phyloP scores from a whole-genome alignment of 2,888 invertebrate genomes.

The Microplitis manilae region DNA sequence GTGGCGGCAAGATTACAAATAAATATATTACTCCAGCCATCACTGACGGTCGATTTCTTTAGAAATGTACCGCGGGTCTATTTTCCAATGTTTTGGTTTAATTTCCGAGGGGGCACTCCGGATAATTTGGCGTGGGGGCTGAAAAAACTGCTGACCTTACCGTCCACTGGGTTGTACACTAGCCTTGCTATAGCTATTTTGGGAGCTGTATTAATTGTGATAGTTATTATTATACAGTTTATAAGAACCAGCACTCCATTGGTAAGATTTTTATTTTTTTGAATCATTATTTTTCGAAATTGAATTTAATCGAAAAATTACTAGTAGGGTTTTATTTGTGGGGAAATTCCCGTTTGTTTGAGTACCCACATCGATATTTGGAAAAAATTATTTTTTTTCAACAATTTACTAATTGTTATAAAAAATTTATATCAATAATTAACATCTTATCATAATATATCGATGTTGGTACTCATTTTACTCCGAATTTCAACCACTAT shows the following conservation, averaged over 20 bases:
- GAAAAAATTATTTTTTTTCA: no score
- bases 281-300: neutral
- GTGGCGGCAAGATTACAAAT: conserved; percentile 86
- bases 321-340: no score
- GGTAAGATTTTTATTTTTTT: conserved; percentile 18
- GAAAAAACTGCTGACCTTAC: conserved; percentile 72
- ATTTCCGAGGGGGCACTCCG: conserved; percentile 78
- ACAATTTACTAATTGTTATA: no score
- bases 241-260: conserved; percentile 43
- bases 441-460: neutral
- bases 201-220: conserved; percentile 64
- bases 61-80: conserved; percentile 78
- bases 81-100: conserved; percentile 87
- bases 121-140: conserved; percentile 75
- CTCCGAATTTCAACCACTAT: neutral
- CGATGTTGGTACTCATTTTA: neutral
- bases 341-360: no score
- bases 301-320: no score
- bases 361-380: no score
- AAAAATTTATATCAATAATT: neutral
- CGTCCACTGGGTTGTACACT: conserved; percentile 73
- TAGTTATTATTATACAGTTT: conserved; percentile 53
- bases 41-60: conserved; percentile 76
- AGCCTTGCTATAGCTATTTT: conserved; percentile 72
- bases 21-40: conserved; percentile 82